Conservation (phyloP, 2,797 vertebrate species). For the Diceros bicornis region DNA sequence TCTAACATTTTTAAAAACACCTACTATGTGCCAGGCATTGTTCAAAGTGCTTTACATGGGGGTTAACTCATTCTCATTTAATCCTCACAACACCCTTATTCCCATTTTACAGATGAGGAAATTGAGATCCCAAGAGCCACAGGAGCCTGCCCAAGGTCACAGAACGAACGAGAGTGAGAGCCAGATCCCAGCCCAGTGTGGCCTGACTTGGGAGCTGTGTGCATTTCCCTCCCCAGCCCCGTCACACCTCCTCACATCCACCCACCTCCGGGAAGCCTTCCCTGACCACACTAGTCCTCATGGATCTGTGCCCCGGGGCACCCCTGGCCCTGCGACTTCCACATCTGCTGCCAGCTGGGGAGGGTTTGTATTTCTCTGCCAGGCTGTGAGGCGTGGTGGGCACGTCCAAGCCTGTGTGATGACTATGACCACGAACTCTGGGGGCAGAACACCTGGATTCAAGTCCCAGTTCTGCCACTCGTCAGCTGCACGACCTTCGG, state of each 20-base stretch:
- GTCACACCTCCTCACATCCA: not conserved
- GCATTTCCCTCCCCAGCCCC: not conserved
- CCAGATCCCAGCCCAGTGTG: not conserved
- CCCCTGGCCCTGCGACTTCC: not conserved
- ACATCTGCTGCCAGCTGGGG: not conserved
- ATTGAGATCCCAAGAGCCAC: not conserved
- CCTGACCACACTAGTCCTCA: not conserved
- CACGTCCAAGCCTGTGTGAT: not conserved
- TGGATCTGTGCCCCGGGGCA: not conserved
- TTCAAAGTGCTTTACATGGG: not conserved
- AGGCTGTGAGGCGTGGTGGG: not conserved
- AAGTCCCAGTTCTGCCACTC: not conserved
- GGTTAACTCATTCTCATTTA: not conserved
- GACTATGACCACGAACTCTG: not conserved
- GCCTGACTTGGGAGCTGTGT: not conserved
- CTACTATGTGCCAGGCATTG: not conserved
- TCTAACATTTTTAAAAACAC: not conserved
- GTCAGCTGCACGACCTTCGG: not conserved
- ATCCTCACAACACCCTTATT: not conserved
- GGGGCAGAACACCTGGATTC: not conserved
- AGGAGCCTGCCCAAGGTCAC: not conserved
- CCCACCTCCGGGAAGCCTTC: slow-evolving; percentile 1
- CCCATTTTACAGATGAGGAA: not conserved
- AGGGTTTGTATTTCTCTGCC: not conserved
- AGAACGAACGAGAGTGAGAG: not conserved